Evolutionary conservation across 2,888 invertebrate species (phyloP).

Genomic region (Patella depressa): DNA sequence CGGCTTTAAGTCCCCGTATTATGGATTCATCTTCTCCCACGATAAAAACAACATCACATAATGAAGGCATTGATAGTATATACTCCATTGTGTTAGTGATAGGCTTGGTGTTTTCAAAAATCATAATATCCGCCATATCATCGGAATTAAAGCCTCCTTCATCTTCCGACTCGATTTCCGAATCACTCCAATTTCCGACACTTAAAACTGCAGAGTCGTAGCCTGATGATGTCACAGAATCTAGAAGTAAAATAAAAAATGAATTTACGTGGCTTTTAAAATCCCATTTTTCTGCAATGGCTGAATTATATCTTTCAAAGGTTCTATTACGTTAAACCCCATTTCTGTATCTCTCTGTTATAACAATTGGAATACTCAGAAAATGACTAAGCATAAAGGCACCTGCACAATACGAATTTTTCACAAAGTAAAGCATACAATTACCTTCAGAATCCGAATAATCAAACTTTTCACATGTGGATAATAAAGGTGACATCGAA

Average conservation of each 20-base stretch:
- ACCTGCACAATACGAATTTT: too few species aligned
- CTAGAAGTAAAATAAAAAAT: not conserved
- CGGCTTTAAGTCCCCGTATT: not conserved
- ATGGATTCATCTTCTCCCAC: not conserved
- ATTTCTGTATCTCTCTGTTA: too few species aligned
- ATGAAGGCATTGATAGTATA: slow-evolving; percentile 1
- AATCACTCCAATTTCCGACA: not conserved
- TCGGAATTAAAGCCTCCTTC: not conserved
- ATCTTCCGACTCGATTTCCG: not conserved
- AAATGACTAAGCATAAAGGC: too few species aligned
- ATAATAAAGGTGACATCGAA: too few species aligned
- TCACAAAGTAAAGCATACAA: too few species aligned
- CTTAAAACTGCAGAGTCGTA: not conserved
- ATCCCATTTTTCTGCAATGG: too few species aligned
- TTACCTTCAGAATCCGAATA: too few species aligned
- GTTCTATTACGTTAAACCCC: too few species aligned
- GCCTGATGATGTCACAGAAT: not conserved
- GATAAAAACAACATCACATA: slow-evolving; percentile 5
- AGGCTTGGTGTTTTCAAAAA: not conserved
- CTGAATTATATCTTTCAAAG: too few species aligned
- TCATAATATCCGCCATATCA: not conserved
- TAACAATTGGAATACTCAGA: too few species aligned
- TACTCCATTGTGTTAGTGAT: not conserved
- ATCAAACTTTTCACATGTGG: too few species aligned
- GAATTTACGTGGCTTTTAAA: too few species aligned